phyloP scores from a whole-genome alignment of 2,888 invertebrate species.

The Oligia fasciuncula region DNA sequence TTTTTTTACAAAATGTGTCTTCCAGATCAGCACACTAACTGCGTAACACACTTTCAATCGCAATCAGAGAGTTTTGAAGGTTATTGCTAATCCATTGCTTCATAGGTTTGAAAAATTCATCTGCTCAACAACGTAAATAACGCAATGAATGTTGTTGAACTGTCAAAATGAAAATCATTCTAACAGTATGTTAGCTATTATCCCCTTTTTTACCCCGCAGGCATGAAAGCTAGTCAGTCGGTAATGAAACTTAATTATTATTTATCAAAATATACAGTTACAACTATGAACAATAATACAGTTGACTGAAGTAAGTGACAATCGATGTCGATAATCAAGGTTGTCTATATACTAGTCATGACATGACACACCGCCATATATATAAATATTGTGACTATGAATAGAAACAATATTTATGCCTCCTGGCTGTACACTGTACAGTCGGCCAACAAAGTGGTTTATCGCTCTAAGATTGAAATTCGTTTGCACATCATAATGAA shows the following conservation, averaged over 20 bases:
- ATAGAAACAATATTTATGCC: constrained; percentile 1
- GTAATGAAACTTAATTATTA: not conserved
- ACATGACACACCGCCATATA: not conserved
- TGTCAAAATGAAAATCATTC: not conserved
- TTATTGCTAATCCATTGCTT: too few species aligned
- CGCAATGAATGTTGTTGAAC: not conserved
- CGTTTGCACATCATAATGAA: not conserved
- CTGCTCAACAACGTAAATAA: not conserved
- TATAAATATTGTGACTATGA: constrained; percentile 1
- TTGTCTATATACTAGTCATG: not conserved
- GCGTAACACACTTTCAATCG: too few species aligned
- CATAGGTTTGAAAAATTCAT: not conserved
- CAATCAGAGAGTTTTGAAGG: too few species aligned
- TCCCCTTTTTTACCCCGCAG: too few species aligned
- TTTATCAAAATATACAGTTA: not conserved
- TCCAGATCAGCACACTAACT: not conserved
- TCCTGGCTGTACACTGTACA: not conserved
- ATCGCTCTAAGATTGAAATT: not conserved
- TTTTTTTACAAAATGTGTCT: not conserved
- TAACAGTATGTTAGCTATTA: not conserved
- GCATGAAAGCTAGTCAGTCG: not conserved
- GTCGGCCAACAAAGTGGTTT: not conserved
- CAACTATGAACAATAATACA: not conserved
- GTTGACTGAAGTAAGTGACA: not conserved
- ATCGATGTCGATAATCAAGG: not conserved